Percentiles rank a stretch among this genome's conserved stretches.
Conservation (phyloP, 1,140 invertebrate species). For the Teleogryllus occipitalis region DNA sequence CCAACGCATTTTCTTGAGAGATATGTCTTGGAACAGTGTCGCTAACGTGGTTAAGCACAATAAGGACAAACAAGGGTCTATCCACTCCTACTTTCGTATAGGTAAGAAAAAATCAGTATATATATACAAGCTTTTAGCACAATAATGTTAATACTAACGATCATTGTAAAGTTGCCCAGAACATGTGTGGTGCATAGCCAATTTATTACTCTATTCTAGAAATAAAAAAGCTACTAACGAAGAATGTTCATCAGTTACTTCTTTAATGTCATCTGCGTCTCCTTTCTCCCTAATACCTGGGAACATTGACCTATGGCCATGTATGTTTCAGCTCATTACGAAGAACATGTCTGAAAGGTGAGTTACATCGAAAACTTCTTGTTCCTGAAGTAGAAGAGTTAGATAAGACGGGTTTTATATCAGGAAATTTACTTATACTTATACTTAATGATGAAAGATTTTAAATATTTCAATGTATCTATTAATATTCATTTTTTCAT, state of each 20-base stretch:
- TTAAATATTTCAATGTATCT: too few species aligned
- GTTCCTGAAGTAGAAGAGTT: too few species aligned
- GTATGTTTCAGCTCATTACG: too few species aligned
- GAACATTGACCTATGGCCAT: too few species aligned
- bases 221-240: not conserved
- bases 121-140: conserved; percentile 5
- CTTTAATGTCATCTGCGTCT: too few species aligned
- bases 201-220: conserved; percentile 6
- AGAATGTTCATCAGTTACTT: not conserved
- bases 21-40: not conserved
- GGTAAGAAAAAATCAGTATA: not conserved
- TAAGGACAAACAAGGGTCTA: conserved; percentile 2
- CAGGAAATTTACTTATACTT: too few species aligned
- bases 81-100: conserved; percentile 1
- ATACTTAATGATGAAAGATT: too few species aligned
- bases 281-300: too few species aligned
- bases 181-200: conserved; percentile 1
- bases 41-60: not conserved
- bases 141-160: conserved; percentile 6
- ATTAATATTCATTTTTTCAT: too few species aligned
- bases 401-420: too few species aligned
- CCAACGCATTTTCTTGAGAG: not conserved
- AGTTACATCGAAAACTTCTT: too few species aligned
- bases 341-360: too few species aligned
- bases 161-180: conserved; percentile 4